Evolutionary conservation across 1,140 invertebrate species (phyloP).

Genomic region (Cydia splendana): DNA sequence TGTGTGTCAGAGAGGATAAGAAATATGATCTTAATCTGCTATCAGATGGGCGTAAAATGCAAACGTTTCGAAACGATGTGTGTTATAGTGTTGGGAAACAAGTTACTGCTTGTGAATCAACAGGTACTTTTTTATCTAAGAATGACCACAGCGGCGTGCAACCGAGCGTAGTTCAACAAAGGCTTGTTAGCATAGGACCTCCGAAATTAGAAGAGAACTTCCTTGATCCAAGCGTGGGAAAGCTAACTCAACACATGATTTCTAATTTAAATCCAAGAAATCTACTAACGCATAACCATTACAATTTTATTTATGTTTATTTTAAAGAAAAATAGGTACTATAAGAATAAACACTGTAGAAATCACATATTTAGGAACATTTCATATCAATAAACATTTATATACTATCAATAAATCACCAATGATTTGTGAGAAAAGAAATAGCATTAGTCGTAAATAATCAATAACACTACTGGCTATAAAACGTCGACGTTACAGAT

Average conservation of each 20-base stretch:
- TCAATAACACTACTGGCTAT: too few species aligned
- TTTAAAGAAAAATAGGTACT: too few species aligned
- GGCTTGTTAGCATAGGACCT: conserved; percentile 40
- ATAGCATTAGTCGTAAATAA: too few species aligned
- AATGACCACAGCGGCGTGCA: conserved; percentile 25
- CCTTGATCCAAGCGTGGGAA: conserved; percentile 36
- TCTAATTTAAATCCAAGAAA: background rate
- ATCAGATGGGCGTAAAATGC: conserved; percentile 45
- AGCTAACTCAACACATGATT: background rate
- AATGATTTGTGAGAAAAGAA: too few species aligned
- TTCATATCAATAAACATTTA: too few species aligned
- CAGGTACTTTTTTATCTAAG: conserved; percentile 39
- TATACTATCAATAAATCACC: too few species aligned
- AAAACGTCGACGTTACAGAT: background rate
- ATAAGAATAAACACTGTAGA: too few species aligned
- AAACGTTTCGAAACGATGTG: conserved; percentile 42
- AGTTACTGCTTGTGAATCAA: conserved; percentile 44
- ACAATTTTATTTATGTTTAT: too few species aligned
- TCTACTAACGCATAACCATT: background rate
- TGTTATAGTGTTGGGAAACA: conserved; percentile 43
- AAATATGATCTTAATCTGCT: conserved; percentile 43
- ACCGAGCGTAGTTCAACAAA: conserved; percentile 30
- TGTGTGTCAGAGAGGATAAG: conserved; percentile 26
- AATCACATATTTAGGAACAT: too few species aligned
- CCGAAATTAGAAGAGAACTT: conserved; percentile 37